Percentiles rank a stretch among this genome's conserved stretches.
phyloP scores from a whole-genome alignment of 1,140 invertebrate species.

The Fopius arisanus region DNA sequence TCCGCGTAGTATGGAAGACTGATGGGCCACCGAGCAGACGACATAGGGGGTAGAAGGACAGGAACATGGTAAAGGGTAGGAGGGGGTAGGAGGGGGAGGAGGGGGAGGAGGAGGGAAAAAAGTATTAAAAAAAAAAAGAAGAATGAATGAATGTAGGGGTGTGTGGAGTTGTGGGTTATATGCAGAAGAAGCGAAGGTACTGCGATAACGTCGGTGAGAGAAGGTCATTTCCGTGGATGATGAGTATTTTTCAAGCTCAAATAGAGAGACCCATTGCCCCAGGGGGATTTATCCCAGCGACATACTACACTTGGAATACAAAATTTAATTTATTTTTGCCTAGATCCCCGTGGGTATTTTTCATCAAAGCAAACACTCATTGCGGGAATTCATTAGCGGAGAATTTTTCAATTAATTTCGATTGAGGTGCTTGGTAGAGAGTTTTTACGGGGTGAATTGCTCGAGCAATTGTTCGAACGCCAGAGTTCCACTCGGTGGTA shows the following conservation, averaged over 20 bases:
- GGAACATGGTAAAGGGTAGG: not conserved
- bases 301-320: not conserved
- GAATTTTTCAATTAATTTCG: not conserved
- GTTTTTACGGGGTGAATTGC: not conserved
- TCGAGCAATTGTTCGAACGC: not conserved
- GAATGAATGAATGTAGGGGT: slow-evolving; percentile 21
- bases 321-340: slow-evolving; percentile 6
- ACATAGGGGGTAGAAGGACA: slow-evolving; percentile 8
- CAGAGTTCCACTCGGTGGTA: not conserved
- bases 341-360: not conserved
- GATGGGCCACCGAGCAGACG: slow-evolving; percentile 18
- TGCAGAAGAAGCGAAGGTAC: slow-evolving; percentile 24
- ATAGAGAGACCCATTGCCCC: slow-evolving; percentile 30
- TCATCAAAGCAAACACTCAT: not conserved
- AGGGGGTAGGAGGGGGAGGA: not conserved
- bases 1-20: slow-evolving; percentile 31
- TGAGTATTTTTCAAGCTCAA: slow-evolving; percentile 36
- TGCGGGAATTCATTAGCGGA: not conserved
- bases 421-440: not conserved
- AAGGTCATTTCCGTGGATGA: slow-evolving; percentile 26
- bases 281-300: slow-evolving; percentile 2
- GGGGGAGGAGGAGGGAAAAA: not conserved
- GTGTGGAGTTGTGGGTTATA: slow-evolving; percentile 23
- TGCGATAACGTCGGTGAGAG: slow-evolving; percentile 27
- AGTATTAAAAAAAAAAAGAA: slow-evolving; percentile 9